phyloP scores from a whole-genome alignment of 2,113 vertebrate species.

The Typhlomys cinereus region DNA sequence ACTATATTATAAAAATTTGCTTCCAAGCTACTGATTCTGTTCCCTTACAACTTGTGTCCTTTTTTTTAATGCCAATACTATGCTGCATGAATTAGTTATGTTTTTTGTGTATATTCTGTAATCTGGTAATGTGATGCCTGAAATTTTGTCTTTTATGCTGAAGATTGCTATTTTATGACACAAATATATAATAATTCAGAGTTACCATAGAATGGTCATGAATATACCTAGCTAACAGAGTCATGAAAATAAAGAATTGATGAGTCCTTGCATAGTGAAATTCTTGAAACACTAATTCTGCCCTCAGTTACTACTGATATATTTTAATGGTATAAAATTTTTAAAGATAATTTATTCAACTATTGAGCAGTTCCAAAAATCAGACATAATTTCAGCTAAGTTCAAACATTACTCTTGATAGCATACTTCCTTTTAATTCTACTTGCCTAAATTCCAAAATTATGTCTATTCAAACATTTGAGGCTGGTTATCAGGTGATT shows the following conservation, averaged over 20 bases:
- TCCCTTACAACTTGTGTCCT: too few relatives aligned
- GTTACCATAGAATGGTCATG: background rate
- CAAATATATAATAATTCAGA: background rate
- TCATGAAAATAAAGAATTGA: background rate
- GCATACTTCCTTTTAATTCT: background rate
- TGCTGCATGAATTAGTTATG: background rate
- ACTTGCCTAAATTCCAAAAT: background rate
- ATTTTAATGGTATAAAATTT: background rate
- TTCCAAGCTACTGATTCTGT: background rate
- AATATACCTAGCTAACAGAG: background rate
- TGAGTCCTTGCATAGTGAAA: background rate
- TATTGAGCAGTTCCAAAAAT: background rate
- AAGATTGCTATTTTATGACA: background rate
- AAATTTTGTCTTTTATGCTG: background rate
- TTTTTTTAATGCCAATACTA: too few relatives aligned
- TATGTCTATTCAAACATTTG: background rate
- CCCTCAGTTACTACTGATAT: background rate
- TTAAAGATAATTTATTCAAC: background rate
- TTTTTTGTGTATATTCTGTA: too few relatives aligned
- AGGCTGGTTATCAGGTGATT: background rate
- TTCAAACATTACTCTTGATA: background rate
- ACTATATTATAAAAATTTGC: background rate
- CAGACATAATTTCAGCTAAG: background rate
- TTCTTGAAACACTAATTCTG: conserved; percentile 1
- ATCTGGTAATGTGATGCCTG: background rate